Conservation (phyloP, 92 coral and sea anemone species). For the Zoanthus sociatus region DNA sequence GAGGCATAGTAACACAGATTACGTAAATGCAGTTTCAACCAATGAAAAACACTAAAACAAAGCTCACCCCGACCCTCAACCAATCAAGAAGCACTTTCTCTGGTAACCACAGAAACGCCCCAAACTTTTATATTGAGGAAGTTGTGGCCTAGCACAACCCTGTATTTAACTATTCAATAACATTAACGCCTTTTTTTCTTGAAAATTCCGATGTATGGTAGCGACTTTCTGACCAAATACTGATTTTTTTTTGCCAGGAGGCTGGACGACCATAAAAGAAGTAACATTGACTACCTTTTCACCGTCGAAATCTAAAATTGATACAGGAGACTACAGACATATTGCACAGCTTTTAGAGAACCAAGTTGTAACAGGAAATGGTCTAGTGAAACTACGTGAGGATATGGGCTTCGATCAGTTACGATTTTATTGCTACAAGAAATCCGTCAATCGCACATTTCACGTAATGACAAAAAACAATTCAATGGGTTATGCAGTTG, state of each 20-base stretch:
- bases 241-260: slow-evolving; percentile 59
- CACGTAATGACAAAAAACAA: slow-evolving; percentile 75
- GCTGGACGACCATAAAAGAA: slow-evolving; percentile 86
- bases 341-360: slow-evolving; percentile 40
- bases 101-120: too few species aligned
- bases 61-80: too few species aligned
- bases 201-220: neutral
- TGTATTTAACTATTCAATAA: too few species aligned
- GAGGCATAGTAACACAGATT: too few species aligned
- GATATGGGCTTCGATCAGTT: slow-evolving; percentile 77
- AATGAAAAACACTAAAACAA: too few species aligned
- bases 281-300: slow-evolving; percentile 43
- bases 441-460: slow-evolving; percentile 76
- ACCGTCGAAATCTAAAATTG: slow-evolving; percentile 44
- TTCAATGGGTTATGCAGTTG: slow-evolving; percentile 58
- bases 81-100: too few species aligned
- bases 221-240: neutral
- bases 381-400: slow-evolving; percentile 54
- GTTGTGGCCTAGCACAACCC: too few species aligned
- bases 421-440: slow-evolving; percentile 75
- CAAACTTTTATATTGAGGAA: too few species aligned
- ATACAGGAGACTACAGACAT: slow-evolving; percentile 65
- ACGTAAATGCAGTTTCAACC: too few species aligned
- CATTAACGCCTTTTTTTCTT: too few species aligned
- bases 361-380: slow-evolving; percentile 57